Conservation (phyloP, 2,888 invertebrate species). For the Xestobium rufovillosum region DNA sequence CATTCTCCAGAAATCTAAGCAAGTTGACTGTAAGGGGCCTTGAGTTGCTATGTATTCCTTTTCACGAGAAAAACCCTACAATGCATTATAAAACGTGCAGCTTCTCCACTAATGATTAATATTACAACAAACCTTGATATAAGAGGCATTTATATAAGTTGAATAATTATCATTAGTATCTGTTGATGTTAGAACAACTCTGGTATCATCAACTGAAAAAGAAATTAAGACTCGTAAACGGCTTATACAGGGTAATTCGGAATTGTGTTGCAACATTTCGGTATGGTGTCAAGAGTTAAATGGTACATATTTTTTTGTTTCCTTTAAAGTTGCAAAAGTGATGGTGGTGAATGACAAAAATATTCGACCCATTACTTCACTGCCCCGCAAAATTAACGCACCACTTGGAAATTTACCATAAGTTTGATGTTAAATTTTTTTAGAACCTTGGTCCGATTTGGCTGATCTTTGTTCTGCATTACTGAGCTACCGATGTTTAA, state of each 20-base stretch:
- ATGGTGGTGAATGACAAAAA: no score
- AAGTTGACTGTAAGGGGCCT: slow-evolving; percentile 60
- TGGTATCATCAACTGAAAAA: slow-evolving; percentile 55
- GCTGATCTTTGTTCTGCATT: no score
- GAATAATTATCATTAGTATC: slow-evolving; percentile 50
- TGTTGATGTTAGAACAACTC: slow-evolving; percentile 52
- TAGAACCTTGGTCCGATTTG: no score
- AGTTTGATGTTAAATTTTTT: no score
- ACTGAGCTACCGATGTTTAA: no score
- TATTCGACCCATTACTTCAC: no score
- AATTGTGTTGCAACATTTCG: slow-evolving; percentile 3
- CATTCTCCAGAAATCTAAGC: slow-evolving; percentile 71
- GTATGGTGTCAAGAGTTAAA: no score
- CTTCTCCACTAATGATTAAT: not conserved
- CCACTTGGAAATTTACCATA: no score
- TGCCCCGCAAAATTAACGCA: no score
- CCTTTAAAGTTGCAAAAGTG: no score
- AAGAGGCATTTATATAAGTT: slow-evolving; percentile 71
- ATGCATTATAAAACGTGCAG: slow-evolving; percentile 14
- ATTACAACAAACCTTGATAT: slow-evolving; percentile 52
- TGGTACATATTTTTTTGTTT: no score
- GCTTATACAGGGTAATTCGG: no score
- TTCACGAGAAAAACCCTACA: slow-evolving; percentile 55
- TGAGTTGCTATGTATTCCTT: slow-evolving; percentile 69
- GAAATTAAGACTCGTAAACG: slow-evolving; percentile 12